Conservation (phyloP, 2,113 vertebrate species). For the Diphyllodes magnificus region DNA sequence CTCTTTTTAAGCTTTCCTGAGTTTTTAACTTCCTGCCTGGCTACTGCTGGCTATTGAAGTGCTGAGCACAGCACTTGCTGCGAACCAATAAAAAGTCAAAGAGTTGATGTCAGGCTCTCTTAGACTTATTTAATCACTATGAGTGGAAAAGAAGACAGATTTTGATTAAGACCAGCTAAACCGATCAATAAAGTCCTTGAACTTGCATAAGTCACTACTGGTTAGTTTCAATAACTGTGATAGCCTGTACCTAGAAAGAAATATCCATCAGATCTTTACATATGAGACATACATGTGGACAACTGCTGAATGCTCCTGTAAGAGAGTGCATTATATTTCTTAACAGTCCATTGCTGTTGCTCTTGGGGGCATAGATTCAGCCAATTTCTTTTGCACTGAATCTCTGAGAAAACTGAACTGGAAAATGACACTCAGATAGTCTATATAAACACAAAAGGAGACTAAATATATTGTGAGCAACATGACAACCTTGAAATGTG, state of each 20-base stretch:
- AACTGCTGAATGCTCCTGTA: background rate
- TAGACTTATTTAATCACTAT: conserved; percentile 86
- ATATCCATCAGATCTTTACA: conserved; percentile 29
- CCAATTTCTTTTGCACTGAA: background rate
- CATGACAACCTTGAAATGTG: background rate
- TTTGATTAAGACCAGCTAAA: conserved; percentile 84
- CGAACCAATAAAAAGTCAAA: conserved; percentile 71
- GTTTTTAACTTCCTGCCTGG: conserved; percentile 32
- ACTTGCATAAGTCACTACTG: conserved; percentile 81
- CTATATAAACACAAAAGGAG: background rate
- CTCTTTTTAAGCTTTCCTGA: conserved; percentile 8
- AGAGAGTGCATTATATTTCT: background rate
- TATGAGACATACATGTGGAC: background rate
- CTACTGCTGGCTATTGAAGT: conserved; percentile 49
- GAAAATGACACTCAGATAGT: background rate
- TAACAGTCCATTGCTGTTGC: background rate
- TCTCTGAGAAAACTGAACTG: background rate
- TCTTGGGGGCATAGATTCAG: background rate
- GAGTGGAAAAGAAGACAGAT: conserved; percentile 81
- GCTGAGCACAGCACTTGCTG: conserved; percentile 69
- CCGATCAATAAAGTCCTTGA: conserved; percentile 90
- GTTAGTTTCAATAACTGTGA: conserved; percentile 73
- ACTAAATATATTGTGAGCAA: background rate
- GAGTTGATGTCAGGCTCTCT: conserved; percentile 71
- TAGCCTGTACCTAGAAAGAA: conserved; percentile 60